Percentiles rank a stretch among this genome's conserved stretches.
Evolutionary conservation across 2,113 vertebrate species (phyloP).

Genomic region (Nibea albiflora): DNA sequence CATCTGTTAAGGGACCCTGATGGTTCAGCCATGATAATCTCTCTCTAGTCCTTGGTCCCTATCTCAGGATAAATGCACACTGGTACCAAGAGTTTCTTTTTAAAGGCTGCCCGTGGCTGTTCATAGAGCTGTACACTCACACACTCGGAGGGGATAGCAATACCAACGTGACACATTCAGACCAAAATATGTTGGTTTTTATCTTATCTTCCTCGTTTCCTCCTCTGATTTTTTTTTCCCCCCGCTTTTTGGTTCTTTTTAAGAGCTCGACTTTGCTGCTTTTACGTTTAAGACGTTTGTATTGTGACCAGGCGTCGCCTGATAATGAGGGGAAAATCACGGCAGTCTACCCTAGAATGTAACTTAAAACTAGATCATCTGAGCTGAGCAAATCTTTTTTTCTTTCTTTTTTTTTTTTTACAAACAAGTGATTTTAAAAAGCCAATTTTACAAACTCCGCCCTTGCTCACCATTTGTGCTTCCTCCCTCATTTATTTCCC

Average conservation of each 20-base stretch:
- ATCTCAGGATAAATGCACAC: conserved; percentile 84
- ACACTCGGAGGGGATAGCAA: conserved; percentile 33
- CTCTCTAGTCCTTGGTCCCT: conserved; percentile 71
- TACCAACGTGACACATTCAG: conserved; percentile 63
- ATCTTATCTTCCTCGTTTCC: conserved; percentile 21
- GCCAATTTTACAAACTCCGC: conserved; percentile 23
- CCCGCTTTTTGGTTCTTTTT: conserved; percentile 50
- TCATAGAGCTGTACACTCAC: conserved; percentile 31
- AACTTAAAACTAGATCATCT: conserved; percentile 20
- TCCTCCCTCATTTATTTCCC: conserved; percentile 29
- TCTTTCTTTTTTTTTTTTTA: conserved; percentile 25
- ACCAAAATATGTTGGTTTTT: conserved; percentile 67
- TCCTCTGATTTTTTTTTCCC: background rate
- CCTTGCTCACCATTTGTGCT: conserved; percentile 15
- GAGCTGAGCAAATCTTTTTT: conserved; percentile 17
- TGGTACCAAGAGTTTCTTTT: conserved; percentile 73
- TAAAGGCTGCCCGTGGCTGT: conserved; percentile 61
- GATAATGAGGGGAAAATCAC: background rate
- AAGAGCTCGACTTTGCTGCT: conserved; percentile 45
- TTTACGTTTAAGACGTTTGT: conserved; percentile 29
- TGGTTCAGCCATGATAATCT: conserved; percentile 62
- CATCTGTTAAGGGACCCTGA: conserved; percentile 46
- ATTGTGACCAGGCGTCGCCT: background rate
- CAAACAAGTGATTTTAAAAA: conserved; percentile 13
- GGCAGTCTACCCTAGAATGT: conserved; percentile 37